Conservation (phyloP, 2,797 vertebrate genomes). For the Phrynocephalus vlangalii region DNA sequence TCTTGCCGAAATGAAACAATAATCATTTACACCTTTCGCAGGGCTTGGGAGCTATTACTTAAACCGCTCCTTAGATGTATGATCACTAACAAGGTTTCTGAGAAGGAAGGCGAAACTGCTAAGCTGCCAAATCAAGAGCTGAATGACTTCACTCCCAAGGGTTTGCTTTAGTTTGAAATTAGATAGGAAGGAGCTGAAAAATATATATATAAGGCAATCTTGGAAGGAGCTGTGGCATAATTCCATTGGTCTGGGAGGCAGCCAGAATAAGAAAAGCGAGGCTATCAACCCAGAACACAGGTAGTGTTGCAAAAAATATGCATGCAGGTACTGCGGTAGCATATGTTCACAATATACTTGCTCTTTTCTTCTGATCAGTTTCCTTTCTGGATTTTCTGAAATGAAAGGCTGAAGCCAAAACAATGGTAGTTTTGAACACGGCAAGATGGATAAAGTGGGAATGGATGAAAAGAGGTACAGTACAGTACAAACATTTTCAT, state of each 20-base stretch:
- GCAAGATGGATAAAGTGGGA: too few relatives aligned
- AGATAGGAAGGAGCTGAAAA: conserved; percentile 60
- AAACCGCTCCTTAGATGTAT: conserved; percentile 70
- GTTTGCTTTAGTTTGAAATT: conserved; percentile 71
- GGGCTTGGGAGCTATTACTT: conserved; percentile 67
- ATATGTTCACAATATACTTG: conserved; percentile 31
- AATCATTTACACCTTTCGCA: conserved; percentile 69
- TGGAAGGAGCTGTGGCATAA: conserved; percentile 56
- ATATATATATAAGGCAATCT: conserved; percentile 58
- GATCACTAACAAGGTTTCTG: conserved; percentile 75
- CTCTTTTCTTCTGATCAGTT: neutral
- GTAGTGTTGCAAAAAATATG: conserved; percentile 44
- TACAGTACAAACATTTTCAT: too few relatives aligned
- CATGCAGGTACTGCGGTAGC: conserved; percentile 31
- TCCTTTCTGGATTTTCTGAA: neutral
- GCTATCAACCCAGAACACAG: conserved; percentile 56
- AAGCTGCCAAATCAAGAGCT: conserved; percentile 59
- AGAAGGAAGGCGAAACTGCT: conserved; percentile 64
- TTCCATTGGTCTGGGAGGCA: conserved; percentile 43
- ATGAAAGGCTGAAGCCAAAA: neutral
- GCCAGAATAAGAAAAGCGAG: conserved; percentile 49
- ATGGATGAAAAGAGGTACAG: neutral
- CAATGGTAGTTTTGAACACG: too few relatives aligned
- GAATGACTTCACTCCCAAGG: conserved; percentile 52
- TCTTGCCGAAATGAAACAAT: conserved; percentile 66